A percentile compares a stretch with the other conserved stretches of the same genome.
phyloP scores from a whole-genome alignment of 2,113 vertebrate species.

The Dasyornis broadbenti region DNA sequence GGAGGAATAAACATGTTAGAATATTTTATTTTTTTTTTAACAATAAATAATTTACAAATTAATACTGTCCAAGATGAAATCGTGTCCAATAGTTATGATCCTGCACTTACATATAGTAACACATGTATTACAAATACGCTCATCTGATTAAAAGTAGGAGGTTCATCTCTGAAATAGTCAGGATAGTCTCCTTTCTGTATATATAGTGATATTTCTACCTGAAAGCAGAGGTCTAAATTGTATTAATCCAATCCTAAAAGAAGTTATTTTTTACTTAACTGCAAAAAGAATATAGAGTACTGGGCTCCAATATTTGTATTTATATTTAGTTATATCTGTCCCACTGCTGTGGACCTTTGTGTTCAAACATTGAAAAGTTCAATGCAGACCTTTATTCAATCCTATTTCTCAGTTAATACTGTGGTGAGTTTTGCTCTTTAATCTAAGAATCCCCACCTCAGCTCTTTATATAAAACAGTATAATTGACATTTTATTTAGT shows the following conservation, averaged over 20 bases:
- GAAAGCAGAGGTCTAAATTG: neutral
- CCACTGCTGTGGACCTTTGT: neutral
- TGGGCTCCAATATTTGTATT: neutral
- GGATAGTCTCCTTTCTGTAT: neutral
- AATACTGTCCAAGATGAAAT: neutral
- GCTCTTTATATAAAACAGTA: neutral
- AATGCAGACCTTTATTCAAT: neutral
- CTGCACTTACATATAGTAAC: neutral
- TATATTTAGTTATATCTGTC: neutral
- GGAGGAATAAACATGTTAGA: neutral
- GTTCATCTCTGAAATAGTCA: neutral
- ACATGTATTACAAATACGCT: neutral
- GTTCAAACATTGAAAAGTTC: neutral
- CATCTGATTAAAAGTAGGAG: neutral
- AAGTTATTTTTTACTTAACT: neutral
- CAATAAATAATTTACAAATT: neutral
- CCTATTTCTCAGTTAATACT: neutral
- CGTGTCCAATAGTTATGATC: neutral
- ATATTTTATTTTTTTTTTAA: neutral
- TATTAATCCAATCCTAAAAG: neutral
- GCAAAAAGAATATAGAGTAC: neutral
- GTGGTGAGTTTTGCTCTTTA: neutral
- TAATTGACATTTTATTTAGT: neutral
- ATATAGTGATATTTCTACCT: neutral
- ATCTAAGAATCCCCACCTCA: neutral